phyloP scores from a whole-genome alignment of 2,797 vertebrate genomes.

The Coregonus sp. region DNA sequence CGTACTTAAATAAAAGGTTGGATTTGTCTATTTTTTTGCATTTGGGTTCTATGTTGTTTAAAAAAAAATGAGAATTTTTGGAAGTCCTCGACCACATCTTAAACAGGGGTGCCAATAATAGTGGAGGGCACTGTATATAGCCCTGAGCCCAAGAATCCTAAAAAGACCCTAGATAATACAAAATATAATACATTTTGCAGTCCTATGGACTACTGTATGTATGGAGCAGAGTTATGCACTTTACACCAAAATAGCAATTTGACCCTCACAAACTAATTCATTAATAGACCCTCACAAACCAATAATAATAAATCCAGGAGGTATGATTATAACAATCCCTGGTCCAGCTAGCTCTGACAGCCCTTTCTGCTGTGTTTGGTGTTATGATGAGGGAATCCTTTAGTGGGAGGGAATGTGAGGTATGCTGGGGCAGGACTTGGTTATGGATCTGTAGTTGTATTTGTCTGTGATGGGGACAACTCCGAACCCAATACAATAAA shows the following conservation, averaged over 20 bases:
- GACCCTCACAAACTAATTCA: no score
- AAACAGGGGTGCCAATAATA: no score
- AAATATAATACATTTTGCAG: neutral
- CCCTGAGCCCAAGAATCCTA: no score
- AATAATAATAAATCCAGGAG: no score
- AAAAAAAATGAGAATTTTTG: no score
- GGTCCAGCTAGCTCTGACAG: neutral
- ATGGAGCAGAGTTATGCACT: neutral
- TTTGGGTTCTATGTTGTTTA: no score
- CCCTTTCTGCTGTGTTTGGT: neutral
- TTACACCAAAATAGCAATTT: neutral
- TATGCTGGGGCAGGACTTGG: no score
- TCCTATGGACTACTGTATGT: neutral
- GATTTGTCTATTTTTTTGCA: no score
- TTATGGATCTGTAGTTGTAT: neutral
- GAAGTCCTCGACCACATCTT: no score
- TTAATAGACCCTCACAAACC: no score
- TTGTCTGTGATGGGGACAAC: neutral
- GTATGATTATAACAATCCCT: neutral
- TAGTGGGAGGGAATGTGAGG: neutral
- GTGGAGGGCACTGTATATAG: no score
- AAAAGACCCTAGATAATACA: neutral
- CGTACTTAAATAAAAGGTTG: no score
- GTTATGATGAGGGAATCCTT: neutral
- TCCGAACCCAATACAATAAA: neutral